phyloP scores from a whole-genome alignment of 1,140 invertebrate genomes.

The Archivesica marissinica region DNA sequence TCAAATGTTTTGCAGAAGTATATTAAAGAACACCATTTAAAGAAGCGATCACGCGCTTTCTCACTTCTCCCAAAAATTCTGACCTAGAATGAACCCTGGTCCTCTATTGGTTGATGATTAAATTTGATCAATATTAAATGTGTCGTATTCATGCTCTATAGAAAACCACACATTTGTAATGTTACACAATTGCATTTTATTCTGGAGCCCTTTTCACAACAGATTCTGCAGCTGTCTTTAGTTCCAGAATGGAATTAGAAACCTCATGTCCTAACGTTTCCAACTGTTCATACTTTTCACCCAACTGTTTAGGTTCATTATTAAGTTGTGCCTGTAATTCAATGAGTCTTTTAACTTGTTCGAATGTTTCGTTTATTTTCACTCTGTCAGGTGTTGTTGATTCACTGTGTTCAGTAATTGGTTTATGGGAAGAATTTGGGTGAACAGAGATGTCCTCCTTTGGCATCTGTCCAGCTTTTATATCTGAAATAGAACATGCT shows the following conservation, averaged over 20 bases:
- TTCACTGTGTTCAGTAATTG: neutral
- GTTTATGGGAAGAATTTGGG: neutral
- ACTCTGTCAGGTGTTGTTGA: neutral
- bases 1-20: too few relatives aligned
- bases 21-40: too few relatives aligned
- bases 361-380: slow-evolving; percentile 36
- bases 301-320: slow-evolving; percentile 17
- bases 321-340: slow-evolving; percentile 7
- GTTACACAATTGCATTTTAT: slow-evolving; percentile 11
- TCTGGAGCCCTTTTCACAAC: slow-evolving; percentile 26
- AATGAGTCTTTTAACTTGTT: slow-evolving; percentile 30
- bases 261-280: slow-evolving; percentile 51
- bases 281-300: slow-evolving; percentile 41
- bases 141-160: too few relatives aligned
- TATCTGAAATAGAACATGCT: slow-evolving; percentile 11
- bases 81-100: too few relatives aligned
- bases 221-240: slow-evolving; percentile 40
- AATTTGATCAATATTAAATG: too few relatives aligned
- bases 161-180: neutral
- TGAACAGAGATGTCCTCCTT: neutral
- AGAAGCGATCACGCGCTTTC: too few relatives aligned
- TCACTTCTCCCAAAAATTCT: too few relatives aligned
- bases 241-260: slow-evolving; percentile 32
- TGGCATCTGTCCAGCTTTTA: neutral
- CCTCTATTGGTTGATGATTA: too few relatives aligned